Percentiles rank a stretch among this genome's conserved stretches.
Evolutionary conservation across 2,113 vertebrate genomes (phyloP).

Genomic region (Gambusia holbrooki): DNA sequence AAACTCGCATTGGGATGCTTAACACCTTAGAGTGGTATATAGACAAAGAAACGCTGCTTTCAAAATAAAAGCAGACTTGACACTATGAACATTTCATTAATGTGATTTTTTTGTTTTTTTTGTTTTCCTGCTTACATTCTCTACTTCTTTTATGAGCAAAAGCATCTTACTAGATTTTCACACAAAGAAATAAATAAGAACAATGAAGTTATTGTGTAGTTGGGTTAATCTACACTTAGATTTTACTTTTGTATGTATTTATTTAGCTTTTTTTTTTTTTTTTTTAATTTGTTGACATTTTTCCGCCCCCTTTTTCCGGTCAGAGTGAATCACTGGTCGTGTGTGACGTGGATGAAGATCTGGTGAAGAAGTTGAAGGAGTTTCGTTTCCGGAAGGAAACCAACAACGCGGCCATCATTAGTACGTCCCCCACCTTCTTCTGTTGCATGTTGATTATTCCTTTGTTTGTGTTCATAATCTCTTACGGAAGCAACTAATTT

Average conservation of each 20-base stretch:
- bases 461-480: neutral
- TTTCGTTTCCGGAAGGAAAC: conserved; percentile 98
- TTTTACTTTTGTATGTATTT: too few species aligned
- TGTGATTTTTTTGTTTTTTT: neutral
- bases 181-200: neutral
- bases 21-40: neutral
- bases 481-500: neutral
- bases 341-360: conserved; percentile 93
- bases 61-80: neutral
- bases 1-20: neutral
- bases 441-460: neutral
- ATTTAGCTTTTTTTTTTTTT: neutral
- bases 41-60: neutral
- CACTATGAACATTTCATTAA: neutral
- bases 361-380: conserved; percentile 91
- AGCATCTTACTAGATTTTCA: neutral
- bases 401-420: conserved; percentile 97
- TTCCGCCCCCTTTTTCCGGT: neutral
- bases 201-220: neutral
- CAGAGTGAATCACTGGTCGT: conserved; percentile 96
- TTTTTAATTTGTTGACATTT: neutral
- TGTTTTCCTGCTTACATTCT: neutral
- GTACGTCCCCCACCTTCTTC: conserved; percentile 79
- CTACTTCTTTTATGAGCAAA: neutral
- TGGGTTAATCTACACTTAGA: neutral